phyloP scores from a whole-genome alignment of 2,888 invertebrate species.

The Drosophila bunnanda region DNA sequence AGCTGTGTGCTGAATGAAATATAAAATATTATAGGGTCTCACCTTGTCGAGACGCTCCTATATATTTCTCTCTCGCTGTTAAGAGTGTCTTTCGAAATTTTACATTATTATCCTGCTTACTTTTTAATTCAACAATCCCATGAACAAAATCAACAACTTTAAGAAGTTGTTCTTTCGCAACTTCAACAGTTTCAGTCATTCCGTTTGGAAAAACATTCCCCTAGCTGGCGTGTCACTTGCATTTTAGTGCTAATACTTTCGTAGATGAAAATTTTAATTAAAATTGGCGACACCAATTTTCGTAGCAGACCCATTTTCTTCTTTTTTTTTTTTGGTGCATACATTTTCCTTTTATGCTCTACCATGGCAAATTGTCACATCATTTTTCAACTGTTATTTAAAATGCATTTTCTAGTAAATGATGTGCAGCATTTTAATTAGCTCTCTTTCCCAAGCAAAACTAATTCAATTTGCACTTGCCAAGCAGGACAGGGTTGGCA shows the following conservation, averaged over 20 bases:
- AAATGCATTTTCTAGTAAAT: constrained; percentile 68
- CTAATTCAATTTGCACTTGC: constrained; percentile 66
- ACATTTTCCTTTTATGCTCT: constrained; percentile 8
- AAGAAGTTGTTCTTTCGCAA: constrained; percentile 2
- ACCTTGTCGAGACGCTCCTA: neutral
- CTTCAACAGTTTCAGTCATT: constrained; percentile 9
- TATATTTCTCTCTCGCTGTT: neutral
- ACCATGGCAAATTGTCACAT: constrained; percentile 49
- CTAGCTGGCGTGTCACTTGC: neutral
- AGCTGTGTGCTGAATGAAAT: too few species aligned
- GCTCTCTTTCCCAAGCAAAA: constrained; percentile 39
- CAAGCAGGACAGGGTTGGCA: constrained; percentile 2
- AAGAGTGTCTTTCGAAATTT: neutral
- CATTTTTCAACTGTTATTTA: constrained; percentile 59
- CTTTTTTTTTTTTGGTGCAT: neutral
- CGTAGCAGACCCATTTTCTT: neutral
- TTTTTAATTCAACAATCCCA: constrained; percentile 16
- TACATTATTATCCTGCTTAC: neutral
- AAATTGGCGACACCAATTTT: constrained; percentile 28
- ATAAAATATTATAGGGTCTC: neutral
- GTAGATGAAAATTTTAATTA: constrained; percentile 33
- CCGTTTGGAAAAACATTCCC: constrained; percentile 5
- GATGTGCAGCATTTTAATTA: constrained; percentile 73
- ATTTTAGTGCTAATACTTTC: constrained; percentile 3
- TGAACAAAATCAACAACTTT: constrained; percentile 22